These are phyloP conservation scores for Gryllus longicercus DNA, from an alignment of 2,888 invertebrate genomes.

Conservation along the genomic window DNA sequence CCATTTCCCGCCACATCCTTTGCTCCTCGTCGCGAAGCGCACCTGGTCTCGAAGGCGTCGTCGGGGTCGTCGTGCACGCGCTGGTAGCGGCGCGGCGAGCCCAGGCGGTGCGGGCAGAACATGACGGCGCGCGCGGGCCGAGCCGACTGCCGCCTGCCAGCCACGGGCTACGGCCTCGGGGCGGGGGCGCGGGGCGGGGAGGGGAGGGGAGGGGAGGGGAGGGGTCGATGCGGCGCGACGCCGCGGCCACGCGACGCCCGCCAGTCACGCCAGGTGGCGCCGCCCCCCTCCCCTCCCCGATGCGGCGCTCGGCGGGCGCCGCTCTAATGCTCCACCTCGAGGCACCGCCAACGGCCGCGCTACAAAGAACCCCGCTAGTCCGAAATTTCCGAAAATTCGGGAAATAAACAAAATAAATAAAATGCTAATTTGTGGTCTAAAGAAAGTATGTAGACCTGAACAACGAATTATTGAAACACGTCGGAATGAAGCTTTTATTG, in stretches of 20 bases:
- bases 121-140: slow-evolving; percentile 1
- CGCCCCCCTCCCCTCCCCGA: neutral
- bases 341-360: too few species aligned
- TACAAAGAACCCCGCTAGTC: too few species aligned
- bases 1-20: too few species aligned
- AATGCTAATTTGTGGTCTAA: too few species aligned
- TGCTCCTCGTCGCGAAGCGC: neutral
- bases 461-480: too few species aligned
- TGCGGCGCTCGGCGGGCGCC: neutral
- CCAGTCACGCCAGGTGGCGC: slow-evolving; percentile 5
- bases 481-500: too few species aligned
- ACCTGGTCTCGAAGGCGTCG: slow-evolving; percentile 43
- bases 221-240: neutral
- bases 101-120: slow-evolving; percentile 48
- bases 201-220: neutral
- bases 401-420: too few species aligned
- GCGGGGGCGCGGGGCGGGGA: neutral
- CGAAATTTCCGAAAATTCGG: too few species aligned
- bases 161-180: neutral
- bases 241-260: neutral
- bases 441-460: too few species aligned
- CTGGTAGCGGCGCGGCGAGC: slow-evolving; percentile 48
- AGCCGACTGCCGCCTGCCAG: neutral
- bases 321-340: too few species aligned
- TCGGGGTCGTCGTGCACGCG: slow-evolving; percentile 41